phyloP scores from a whole-genome alignment of 2,888 invertebrate species.

The Micoletzkya japonica region DNA sequence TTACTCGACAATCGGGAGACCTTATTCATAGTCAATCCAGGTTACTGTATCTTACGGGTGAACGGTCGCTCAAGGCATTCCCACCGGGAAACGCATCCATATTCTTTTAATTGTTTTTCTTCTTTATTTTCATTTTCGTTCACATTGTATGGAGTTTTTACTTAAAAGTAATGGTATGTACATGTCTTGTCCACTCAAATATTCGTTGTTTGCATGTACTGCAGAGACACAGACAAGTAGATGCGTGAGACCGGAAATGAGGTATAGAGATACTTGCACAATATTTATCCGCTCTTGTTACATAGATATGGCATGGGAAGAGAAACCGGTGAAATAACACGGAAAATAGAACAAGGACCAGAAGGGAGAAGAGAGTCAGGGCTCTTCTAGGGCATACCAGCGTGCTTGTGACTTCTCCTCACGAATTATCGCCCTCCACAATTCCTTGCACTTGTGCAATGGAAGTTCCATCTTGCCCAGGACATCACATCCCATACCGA shows the following conservation, averaged over 20 bases:
- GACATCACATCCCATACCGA: constrained; percentile 55
- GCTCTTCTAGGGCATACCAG: constrained; percentile 60
- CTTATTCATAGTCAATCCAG: constrained; percentile 9
- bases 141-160: too few relatives aligned
- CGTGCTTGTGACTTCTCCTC: constrained; percentile 62
- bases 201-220: too few relatives aligned
- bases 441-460: constrained; percentile 60
- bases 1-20: constrained; percentile 3
- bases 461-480: constrained; percentile 59
- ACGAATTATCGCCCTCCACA: constrained; percentile 62
- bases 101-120: constrained; percentile 34
- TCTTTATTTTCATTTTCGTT: constrained; percentile 36
- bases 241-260: too few relatives aligned
- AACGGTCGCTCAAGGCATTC: constrained; percentile 45
- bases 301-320: neutral
- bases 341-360: neutral
- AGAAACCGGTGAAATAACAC: neutral
- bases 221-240: too few relatives aligned
- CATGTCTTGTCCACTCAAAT: too few relatives aligned
- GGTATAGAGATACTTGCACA: too few relatives aligned
- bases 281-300: too few relatives aligned
- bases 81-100: constrained; percentile 38
- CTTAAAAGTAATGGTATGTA: too few relatives aligned
- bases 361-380: constrained; percentile 25
- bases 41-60: constrained; percentile 44